phyloP scores from a whole-genome alignment of 1,140 invertebrate species.

The Bombus affinis region DNA sequence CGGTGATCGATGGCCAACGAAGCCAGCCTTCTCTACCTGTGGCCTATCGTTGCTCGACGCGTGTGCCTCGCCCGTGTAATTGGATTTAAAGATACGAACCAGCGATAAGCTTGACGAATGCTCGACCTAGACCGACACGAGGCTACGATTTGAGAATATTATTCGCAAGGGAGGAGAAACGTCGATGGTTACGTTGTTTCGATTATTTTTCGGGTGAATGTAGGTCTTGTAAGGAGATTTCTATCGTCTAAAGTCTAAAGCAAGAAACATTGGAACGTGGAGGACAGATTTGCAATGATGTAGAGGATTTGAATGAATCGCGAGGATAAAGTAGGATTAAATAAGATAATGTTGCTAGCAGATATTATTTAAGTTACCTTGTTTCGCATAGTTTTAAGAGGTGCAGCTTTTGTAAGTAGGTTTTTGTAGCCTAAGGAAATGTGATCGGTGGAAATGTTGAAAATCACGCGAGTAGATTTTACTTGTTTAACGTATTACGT shows the following conservation, averaged over 20 bases:
- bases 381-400: background rate
- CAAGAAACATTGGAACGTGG: background rate
- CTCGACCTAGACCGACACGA: background rate
- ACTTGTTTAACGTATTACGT: too few relatives aligned
- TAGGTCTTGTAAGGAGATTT: background rate
- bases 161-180: background rate
- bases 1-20: constrained; percentile 36
- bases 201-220: background rate
- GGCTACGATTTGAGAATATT: constrained; percentile 39
- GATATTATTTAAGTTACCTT: background rate
- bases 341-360: background rate
- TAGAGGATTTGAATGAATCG: background rate
- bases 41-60: constrained; percentile 7
- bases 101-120: constrained; percentile 40
- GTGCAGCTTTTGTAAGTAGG: too few relatives aligned
- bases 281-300: too few relatives aligned
- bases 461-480: too few relatives aligned
- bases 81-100: constrained; percentile 49
- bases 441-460: too few relatives aligned
- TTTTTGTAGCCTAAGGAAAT: too few relatives aligned
- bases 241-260: background rate
- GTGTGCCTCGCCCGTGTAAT: constrained; percentile 22
- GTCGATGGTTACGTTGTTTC: background rate
- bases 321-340: background rate
- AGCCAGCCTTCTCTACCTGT: background rate